Base-by-base conservation (phyloP, 92 coral and sea anemone species). In the Scolanthus callimorphus region DNA sequence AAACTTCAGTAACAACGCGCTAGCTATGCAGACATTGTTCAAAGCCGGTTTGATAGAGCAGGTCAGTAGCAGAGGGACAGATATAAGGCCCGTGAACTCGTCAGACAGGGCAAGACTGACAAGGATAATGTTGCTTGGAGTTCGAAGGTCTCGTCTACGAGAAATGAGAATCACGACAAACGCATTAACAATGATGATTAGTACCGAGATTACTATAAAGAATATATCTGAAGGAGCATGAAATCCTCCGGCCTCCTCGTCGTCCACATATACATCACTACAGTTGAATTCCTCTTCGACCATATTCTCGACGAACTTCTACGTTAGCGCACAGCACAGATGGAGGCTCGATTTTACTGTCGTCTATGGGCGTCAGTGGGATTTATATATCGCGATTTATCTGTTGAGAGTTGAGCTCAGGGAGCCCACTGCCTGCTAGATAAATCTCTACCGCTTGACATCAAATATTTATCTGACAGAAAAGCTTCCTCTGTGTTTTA, bases 31-130 rank as follows among this genome's bases (percentile, higher is more conserved):
- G 20, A 57, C 51, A 9, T 31, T 48, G 48, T 68, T 68, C 1
- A 52, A 8, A n/a, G 8, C 26, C 1, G 57, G 44, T n/a, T n/a
- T n/a, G 1, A 59, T 20, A 20, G 56, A 24, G 25, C 75, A 68
- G n/a, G 31, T 55, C 31, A 68, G 10, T 1, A 68, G 25, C 23
- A 68, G 31, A 13, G 75, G 75, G 1, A 68, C 75, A 17, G 75
- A 34, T 11, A 68, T 31, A 0, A 57, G 34, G 3, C 75, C 75
- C n/a, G 75, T 68, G 2, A 68, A 39, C 2, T 65, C 75, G 58
- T 68, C 75, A 2, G 75, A 68, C 15, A 68, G 47, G 2, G 75
- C 58, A 1, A 68, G 65, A 13, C 75, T 68, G 22, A 61, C 65
- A 6, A 68, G 57, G 3, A 68, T 68, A 8, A 56, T 26, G 27